Evolutionary conservation across 2,888 invertebrate genomes (phyloP).

Genomic region (Nomada fabriciana): DNA sequence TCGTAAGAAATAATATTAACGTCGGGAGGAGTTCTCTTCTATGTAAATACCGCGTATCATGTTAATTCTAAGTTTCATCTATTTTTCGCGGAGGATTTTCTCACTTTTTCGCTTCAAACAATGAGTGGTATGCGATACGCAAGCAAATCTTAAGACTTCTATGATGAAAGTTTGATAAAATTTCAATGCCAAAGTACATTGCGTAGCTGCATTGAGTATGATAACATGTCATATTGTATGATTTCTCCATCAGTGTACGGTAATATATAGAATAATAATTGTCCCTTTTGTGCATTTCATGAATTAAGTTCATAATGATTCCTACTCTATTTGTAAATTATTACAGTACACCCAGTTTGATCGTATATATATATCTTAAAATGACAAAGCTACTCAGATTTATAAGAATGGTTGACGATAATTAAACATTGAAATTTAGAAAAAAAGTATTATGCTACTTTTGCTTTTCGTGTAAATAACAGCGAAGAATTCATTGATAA

Average conservation of each 20-base stretch:
- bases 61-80: constrained; percentile 75
- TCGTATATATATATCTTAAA: constrained; percentile 11
- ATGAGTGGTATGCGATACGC: constrained; percentile 62
- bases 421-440: not conserved
- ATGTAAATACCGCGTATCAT: constrained; percentile 72
- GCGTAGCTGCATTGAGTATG: constrained; percentile 44
- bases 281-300: constrained; percentile 23
- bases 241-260: not conserved
- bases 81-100: constrained; percentile 76
- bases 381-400: constrained; percentile 9
- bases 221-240: constrained; percentile 10
- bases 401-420: constrained; percentile 9
- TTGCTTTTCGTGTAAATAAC: constrained; percentile 14
- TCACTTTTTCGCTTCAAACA: constrained; percentile 74
- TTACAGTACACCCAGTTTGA: constrained; percentile 13
- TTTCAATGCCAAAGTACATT: constrained; percentile 81
- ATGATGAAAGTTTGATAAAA: constrained; percentile 72
- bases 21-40: constrained; percentile 71
- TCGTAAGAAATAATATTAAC: constrained; percentile 39
- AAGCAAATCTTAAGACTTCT: constrained; percentile 71
- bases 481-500: not conserved
- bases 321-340: constrained; percentile 12
- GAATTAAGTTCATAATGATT: constrained; percentile 15
- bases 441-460: not conserved
- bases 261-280: constrained; percentile 2